Evolutionary conservation across 2,797 vertebrate species (phyloP).

Genomic region (Nyctibius grandis): DNA sequence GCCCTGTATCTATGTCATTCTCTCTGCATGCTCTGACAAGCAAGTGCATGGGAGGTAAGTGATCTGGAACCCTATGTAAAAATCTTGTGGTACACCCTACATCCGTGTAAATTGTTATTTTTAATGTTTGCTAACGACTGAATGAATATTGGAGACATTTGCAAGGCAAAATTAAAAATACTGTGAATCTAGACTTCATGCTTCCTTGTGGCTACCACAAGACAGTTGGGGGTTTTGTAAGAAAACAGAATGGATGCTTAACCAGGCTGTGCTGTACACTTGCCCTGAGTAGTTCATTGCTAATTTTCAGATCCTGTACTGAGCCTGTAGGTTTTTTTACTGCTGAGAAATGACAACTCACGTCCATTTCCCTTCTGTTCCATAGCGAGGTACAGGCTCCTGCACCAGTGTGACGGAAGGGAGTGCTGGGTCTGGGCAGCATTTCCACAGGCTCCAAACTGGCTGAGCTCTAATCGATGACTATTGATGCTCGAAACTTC

Average conservation of each 20-base stretch:
- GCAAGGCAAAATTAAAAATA: not conserved
- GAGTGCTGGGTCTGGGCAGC: not conserved
- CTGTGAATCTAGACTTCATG: not conserved
- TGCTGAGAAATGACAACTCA: not conserved
- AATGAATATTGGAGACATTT: not conserved
- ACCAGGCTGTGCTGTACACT: not conserved
- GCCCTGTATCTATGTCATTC: rapidly evolving
- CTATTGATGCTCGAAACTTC: not conserved
- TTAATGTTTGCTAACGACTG: not conserved
- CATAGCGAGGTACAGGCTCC: not conserved
- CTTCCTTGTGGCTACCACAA: not conserved
- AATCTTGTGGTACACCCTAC: not conserved
- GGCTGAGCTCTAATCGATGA: rapidly evolving
- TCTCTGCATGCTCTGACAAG: not conserved
- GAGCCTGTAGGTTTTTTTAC: not conserved
- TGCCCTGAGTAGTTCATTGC: not conserved
- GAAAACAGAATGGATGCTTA: not conserved
- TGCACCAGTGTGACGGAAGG: not conserved
- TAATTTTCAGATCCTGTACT: not conserved
- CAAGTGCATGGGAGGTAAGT: rapidly evolving
- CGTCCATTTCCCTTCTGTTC: not conserved
- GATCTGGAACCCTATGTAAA: not conserved
- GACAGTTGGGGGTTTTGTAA: rapidly evolving
- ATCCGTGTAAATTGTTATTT: not conserved
- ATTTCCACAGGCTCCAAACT: not conserved